Evolutionary conservation across 2,113 vertebrate species (phyloP).

Genomic region (Lophura nycthemera): DNA sequence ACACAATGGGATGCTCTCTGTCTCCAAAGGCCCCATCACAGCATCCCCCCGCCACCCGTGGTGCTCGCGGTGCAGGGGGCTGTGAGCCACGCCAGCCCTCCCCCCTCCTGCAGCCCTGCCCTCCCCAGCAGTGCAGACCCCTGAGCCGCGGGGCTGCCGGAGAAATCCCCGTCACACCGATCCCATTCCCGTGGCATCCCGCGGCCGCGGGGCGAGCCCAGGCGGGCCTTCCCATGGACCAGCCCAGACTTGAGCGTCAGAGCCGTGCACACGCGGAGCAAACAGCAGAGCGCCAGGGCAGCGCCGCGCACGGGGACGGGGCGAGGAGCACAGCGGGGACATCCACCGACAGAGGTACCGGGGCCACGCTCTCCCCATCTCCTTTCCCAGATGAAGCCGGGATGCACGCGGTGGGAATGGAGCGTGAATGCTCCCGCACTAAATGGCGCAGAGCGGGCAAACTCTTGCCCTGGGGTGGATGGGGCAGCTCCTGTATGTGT

Average conservation of each 20-base stretch:
- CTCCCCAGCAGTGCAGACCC: rapidly evolving
- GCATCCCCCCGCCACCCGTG: not conserved
- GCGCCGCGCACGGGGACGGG: rapidly evolving
- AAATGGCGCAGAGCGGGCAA: rapidly evolving
- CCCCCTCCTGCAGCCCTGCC: rapidly evolving
- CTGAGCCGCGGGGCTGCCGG: not conserved
- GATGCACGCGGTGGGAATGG: not conserved
- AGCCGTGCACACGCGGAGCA: not conserved
- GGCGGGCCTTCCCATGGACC: constrained; percentile 45
- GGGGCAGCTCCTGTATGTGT: not conserved
- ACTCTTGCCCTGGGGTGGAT: rapidly evolving
- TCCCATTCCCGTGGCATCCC: constrained; percentile 44
- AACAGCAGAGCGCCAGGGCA: not conserved
- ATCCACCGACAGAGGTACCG: not conserved
- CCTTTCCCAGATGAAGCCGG: rapidly evolving
- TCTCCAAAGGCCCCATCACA: not conserved
- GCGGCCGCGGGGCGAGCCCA: constrained; percentile 40
- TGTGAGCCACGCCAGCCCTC: not conserved
- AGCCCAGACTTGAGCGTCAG: constrained; percentile 66
- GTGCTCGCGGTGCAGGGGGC: rapidly evolving
- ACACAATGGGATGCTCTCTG: not conserved
- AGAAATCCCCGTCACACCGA: not conserved
- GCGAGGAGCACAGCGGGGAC: not conserved
- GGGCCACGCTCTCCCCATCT: not conserved
- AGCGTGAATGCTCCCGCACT: rapidly evolving